Evolutionary conservation across 2,888 invertebrate species (phyloP).

Genomic region (Atrina japonica): DNA sequence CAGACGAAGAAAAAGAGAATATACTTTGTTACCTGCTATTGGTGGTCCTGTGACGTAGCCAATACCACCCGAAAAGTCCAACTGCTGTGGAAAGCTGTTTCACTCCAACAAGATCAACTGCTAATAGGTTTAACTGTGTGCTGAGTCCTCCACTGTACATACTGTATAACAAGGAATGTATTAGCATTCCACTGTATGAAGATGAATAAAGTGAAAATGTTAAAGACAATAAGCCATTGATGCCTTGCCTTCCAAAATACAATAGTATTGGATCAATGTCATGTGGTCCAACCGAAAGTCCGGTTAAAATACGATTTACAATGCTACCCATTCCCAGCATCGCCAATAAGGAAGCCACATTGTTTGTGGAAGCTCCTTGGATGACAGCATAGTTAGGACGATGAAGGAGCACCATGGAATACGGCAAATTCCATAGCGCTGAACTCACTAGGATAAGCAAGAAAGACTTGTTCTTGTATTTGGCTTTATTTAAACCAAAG

Average conservation of each 20-base stretch:
- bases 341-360: constrained; percentile 41
- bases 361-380: constrained; percentile 18
- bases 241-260: constrained; percentile 41
- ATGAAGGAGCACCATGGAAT: constrained; percentile 31
- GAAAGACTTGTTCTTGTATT: constrained; percentile 35
- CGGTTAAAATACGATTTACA: constrained; percentile 41
- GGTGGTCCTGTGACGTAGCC: constrained; percentile 40
- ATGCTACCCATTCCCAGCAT: constrained; percentile 42
- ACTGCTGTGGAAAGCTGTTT: constrained; percentile 34
- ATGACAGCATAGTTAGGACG: constrained; percentile 34
- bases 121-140: constrained; percentile 33
- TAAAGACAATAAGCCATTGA: constrained; percentile 39
- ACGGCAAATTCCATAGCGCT: constrained; percentile 24
- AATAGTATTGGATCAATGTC: constrained; percentile 45
- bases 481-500: constrained; percentile 3
- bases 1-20: no score
- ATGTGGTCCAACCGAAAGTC: constrained; percentile 38
- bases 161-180: constrained; percentile 43
- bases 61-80: constrained; percentile 35
- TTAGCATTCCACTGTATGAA: constrained; percentile 24
- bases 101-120: constrained; percentile 34
- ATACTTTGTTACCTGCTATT: constrained; percentile 33
- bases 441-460: constrained; percentile 22
- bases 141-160: constrained; percentile 46
- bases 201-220: constrained; percentile 43